Percentiles rank a stretch among this genome's conserved stretches.
phyloP scores from a whole-genome alignment of 2,888 invertebrate genomes.

The Drosophila kambysellisi region DNA sequence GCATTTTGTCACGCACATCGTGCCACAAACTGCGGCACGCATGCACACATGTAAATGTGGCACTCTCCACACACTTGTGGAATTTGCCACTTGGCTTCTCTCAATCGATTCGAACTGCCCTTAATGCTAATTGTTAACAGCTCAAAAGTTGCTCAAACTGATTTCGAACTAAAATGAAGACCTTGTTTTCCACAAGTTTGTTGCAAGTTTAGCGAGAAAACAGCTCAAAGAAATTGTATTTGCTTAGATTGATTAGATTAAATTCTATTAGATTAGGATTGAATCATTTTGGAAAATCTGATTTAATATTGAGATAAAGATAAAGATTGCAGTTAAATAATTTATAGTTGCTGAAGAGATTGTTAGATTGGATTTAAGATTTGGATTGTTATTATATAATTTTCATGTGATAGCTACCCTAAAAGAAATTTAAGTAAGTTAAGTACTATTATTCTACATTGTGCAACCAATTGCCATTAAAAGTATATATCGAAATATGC shows the following conservation, averaged over 20 bases:
- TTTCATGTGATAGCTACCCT: too few species aligned
- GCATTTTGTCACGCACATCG: constrained; percentile 73
- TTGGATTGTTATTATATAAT: neutral
- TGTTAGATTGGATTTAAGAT: neutral
- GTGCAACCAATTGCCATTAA: neutral
- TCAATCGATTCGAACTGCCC: constrained; percentile 5
- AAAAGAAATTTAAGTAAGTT: neutral
- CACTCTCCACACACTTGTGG: constrained; percentile 62
- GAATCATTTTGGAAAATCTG: neutral
- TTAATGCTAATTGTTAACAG: constrained; percentile 9
- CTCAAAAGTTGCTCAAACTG: neutral
- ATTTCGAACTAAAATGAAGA: neutral
- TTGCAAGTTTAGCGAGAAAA: neutral
- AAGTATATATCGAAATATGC: neutral
- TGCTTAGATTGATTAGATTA: neutral
- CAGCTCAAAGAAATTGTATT: neutral
- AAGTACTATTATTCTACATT: neutral
- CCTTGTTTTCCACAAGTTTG: neutral
- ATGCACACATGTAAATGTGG: constrained; percentile 12
- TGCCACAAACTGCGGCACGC: neutral
- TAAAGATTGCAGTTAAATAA: neutral
- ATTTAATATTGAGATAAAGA: neutral
- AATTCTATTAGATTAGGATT: neutral
- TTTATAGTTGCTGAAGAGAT: neutral
- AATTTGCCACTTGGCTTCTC: constrained; percentile 11